Percentiles rank a stretch among this genome's conserved stretches.
These are phyloP conservation scores for Psylliodes chrysocephalus DNA, from an alignment of 2,888 invertebrate species.

Conservation along the genomic window DNA sequence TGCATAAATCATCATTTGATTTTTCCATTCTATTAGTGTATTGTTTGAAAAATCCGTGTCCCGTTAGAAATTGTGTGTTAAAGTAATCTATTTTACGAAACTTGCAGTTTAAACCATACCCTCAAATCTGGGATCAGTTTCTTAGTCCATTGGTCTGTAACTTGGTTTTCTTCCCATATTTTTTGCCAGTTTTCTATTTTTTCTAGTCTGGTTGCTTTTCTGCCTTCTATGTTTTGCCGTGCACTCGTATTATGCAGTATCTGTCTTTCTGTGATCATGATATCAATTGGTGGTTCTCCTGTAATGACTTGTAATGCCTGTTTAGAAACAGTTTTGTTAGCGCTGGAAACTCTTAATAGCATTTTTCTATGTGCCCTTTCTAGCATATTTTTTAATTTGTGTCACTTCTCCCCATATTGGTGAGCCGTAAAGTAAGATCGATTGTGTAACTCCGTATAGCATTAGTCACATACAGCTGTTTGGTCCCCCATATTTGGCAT, in stretches of 20 bases:
- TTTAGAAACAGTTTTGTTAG: conserved; percentile 8
- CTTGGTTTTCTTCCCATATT: neutral
- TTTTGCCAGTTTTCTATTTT: conserved; percentile 9
- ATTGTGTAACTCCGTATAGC: conserved; percentile 2
- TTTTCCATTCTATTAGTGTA: no score
- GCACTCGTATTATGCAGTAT: neutral
- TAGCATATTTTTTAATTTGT: neutral
- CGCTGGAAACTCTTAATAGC: neutral
- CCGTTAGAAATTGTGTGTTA: neutral
- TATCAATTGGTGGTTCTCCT: conserved; percentile 6
- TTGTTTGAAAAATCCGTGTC: neutral
- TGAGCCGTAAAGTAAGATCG: conserved; percentile 10
- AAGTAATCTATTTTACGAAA: neutral
- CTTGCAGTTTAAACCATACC: neutral
- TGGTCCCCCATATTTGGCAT: conserved; percentile 16
- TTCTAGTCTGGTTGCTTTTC: neutral
- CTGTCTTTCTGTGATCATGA: neutral
- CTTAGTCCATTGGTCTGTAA: conserved; percentile 7
- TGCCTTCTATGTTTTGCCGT: neutral
- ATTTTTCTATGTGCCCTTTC: conserved; percentile 8
- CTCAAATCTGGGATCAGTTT: neutral
- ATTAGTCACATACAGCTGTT: neutral
- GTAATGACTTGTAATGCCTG: conserved; percentile 17
- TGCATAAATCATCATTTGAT: no score
- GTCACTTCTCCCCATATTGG: conserved; percentile 17